A percentile compares a stretch with the other conserved stretches of the same genome.
phyloP scores from a whole-genome alignment of 2,888 invertebrate genomes.

The Drosophila emarginata region DNA sequence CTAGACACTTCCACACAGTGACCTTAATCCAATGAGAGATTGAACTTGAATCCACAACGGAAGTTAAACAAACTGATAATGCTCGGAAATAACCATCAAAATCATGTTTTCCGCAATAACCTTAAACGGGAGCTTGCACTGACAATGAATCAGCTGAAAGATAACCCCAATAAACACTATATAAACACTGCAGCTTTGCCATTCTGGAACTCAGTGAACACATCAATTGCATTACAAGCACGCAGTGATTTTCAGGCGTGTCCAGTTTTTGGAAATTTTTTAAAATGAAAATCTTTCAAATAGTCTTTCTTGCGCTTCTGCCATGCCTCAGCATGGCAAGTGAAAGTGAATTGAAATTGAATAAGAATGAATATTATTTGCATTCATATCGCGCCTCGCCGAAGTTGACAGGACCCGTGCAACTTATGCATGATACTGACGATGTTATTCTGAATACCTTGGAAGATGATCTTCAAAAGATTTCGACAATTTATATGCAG shows the following conservation, averaged over 20 bases:
- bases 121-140: constrained; percentile 29
- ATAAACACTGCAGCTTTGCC: constrained; percentile 30
- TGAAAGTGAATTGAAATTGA: neutral
- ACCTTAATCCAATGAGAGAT: neutral
- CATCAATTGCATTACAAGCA: constrained; percentile 42
- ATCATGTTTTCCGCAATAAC: neutral
- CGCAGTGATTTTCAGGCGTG: constrained; percentile 72
- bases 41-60: constrained; percentile 45
- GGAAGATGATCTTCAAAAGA: constrained; percentile 67
- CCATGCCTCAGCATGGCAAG: constrained; percentile 19
- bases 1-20: no score
- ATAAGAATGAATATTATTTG: constrained; percentile 11
- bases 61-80: constrained; percentile 38
- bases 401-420: constrained; percentile 56
- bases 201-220: constrained; percentile 22
- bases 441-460: constrained; percentile 63
- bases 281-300: neutral
- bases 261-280: constrained; percentile 12
- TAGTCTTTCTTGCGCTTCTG: neutral
- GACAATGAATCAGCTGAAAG: constrained; percentile 24
- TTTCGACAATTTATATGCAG: constrained; percentile 75
- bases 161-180: constrained; percentile 49
- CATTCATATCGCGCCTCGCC: constrained; percentile 63
- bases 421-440: constrained; percentile 42
- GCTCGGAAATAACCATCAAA: constrained; percentile 54